Evolutionary conservation across 2,113 vertebrate species (phyloP), one percentile per base, ranked within the genome.

Genomic region (Geothlypis trichas): DNA sequence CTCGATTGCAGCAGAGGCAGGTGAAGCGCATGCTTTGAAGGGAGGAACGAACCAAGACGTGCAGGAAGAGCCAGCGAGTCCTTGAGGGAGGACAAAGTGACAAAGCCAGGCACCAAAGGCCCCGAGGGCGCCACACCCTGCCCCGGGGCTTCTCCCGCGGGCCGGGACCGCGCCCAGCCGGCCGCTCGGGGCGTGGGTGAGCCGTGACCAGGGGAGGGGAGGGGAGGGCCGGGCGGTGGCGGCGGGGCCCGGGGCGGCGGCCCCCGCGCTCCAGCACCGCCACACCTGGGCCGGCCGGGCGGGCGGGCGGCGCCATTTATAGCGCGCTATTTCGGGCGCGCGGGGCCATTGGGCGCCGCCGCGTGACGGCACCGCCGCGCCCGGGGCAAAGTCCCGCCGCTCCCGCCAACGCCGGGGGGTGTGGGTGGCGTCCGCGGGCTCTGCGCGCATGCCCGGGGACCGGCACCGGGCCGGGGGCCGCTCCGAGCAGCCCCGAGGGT

Each of bases 361-460:
- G 19, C 4, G 55, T 95, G 95, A 95, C 95, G 85, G 46, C 93
- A 15, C 2, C 17, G 55, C 27, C 67, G 59, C 76, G 30, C 66
- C 76, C 41, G 1, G 85, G 68, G 59, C 65, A 24, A 90, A 90
- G 95, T 93, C 73, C 58, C 51, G 2, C 26, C 67, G 67, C 46
- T 15, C 13, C 21, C 15, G 39, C 39, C 39, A 39, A 39, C 39
- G 20, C 20, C 33, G 5, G 35, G 46, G 33, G 59, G 14, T 27
- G 0, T 3, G 91, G 65, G 66, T 2, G 31, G 71, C 0, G 19
- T 17, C 7, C 5, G 15, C 2, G 10, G 37, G 1, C 2, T 11
- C 7, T 0, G 2, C 2, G 58, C 73, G 82, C 73, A 5, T 24
- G 62, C 3, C 5, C 1, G 6, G 24, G 8, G 7, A 24, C 26